Conservation (phyloP, 2,113 vertebrate species). For the Phainopepla nitens region DNA sequence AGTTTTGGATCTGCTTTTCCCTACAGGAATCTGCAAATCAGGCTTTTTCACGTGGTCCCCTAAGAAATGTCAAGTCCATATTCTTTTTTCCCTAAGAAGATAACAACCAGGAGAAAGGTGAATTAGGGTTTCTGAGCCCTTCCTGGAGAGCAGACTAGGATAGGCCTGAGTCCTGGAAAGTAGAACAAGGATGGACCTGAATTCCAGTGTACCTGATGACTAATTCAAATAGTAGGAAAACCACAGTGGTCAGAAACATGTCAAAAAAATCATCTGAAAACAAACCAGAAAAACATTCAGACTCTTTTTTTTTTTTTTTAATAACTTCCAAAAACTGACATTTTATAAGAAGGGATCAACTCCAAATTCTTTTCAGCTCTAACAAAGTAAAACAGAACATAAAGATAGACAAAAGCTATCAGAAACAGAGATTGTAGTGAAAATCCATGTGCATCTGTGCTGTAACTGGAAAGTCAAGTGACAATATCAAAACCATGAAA, state of each 20-base stretch:
- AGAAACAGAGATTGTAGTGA: background rate
- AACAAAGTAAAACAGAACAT: background rate
- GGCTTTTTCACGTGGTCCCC: background rate
- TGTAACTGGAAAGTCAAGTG: background rate
- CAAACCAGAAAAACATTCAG: background rate
- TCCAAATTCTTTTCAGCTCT: background rate
- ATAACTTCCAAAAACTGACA: background rate
- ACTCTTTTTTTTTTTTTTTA: background rate
- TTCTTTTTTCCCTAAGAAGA: background rate
- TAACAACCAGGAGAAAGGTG: background rate
- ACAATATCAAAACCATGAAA: background rate
- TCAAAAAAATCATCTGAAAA: background rate
- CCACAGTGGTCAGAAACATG: background rate
- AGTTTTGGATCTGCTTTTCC: background rate
- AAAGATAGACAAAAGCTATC: background rate
- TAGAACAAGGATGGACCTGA: background rate
- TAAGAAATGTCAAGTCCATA: background rate
- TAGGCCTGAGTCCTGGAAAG: background rate
- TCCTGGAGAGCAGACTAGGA: slow-evolving; percentile 19
- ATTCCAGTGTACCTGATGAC: slow-evolving; percentile 9
- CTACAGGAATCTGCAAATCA: background rate
- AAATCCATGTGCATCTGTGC: background rate
- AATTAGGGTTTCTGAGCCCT: background rate
- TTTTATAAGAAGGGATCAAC: background rate
- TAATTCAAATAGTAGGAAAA: slow-evolving; percentile 23